A percentile compares a stretch with the other conserved stretches of the same genome.
Conservation (phyloP, 2,113 vertebrate species). For the Ptilorrhoa leucosticta region DNA sequence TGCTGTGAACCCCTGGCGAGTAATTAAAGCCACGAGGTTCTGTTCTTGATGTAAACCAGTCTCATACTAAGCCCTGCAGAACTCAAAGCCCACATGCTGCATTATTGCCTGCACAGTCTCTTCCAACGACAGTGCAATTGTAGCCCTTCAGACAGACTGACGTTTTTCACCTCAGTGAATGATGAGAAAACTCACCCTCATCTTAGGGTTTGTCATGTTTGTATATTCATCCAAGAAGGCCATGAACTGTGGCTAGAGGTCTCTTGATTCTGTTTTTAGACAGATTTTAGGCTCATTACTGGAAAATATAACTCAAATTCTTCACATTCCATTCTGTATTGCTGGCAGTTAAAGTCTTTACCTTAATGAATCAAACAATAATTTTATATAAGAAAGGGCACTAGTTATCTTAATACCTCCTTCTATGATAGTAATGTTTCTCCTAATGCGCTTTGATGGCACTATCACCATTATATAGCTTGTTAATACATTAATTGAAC, state of each 20-base stretch:
- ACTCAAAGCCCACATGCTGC: conserved; percentile 6
- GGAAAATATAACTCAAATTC: neutral
- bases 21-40: conserved; percentile 35
- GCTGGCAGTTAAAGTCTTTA: neutral
- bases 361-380: neutral
- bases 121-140: neutral
- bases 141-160: neutral
- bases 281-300: neutral
- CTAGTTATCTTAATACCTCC: neutral
- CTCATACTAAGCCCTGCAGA: neutral
- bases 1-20: conserved; percentile 39
- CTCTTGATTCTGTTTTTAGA: neutral
- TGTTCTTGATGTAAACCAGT: conserved; percentile 9
- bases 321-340: neutral
- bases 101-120: neutral
- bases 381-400: neutral
- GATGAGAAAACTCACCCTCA: neutral
- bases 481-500: neutral
- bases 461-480: neutral
- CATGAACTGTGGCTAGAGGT: neutral
- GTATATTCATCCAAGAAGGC: neutral
- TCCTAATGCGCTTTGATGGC: neutral
- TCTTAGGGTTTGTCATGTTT: neutral
- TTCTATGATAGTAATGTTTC: neutral
- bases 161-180: neutral